Evolutionary conservation across 2,888 invertebrate genomes (phyloP), one percentile per base, ranked within the genome.

Genomic region (Trachelus troglodyta): DNA sequence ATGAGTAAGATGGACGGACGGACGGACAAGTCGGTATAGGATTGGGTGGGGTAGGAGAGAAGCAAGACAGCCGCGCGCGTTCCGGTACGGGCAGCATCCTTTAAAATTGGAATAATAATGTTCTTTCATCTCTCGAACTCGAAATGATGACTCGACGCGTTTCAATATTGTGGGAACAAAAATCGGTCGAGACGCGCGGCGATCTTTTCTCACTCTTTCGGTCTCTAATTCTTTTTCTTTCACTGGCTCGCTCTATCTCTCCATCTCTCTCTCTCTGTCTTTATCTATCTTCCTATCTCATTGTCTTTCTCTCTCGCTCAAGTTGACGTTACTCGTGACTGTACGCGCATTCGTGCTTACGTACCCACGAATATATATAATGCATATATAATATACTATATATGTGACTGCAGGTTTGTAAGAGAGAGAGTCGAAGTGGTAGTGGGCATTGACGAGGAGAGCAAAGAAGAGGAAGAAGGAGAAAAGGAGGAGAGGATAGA

Each of bases 81-180:
- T 30, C 74, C 34, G 37, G 74, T 40, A 40, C 40, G 23, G 40
- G 40, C 69, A 75, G 83, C 86, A 84, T 89, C 90, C 87, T 89
- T 91, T 87, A 90, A 91, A 90, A 91, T 90, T 90, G 90, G 90
- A 91, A 90, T 91, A 91, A 91, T 90, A 91, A 90, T 88, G 88
- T 89, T 91, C 89, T 89, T 87, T 88, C 87, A 87, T 89, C 88
- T 86, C 85, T 88, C 88, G 86, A 86, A 87, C 87, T 89, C 87
- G 86, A 90, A 90, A 90, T 86, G 89, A 90, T 91, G 91, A 91
- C 90, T 91, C 90, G 88, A 88, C 90, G 87, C 80, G 88, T 90
- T 90, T 90, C 90, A 89, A 88, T 89, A 90, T 90, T 91, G 90
- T 91, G 90, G 90, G 91, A 91, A 91, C 89, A 85, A 87, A 86